Percentiles rank a stretch among this genome's conserved stretches.
These are phyloP conservation scores for Eospalax fontanierii DNA, from an alignment of 2,797 vertebrate species.

Conservation along the genomic window DNA sequence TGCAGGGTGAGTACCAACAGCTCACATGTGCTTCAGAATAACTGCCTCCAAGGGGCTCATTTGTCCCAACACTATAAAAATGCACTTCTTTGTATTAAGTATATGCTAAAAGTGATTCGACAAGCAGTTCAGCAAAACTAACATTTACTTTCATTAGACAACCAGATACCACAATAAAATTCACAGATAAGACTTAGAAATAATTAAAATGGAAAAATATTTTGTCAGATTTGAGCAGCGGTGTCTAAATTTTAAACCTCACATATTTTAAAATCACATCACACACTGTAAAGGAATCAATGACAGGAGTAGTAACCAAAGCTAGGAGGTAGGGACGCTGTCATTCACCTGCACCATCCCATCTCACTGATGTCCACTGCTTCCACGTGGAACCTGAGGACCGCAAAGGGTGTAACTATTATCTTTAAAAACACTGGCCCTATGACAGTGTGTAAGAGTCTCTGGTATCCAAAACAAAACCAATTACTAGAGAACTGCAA, in stretches of 20 bases:
- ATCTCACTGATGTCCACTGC: neutral
- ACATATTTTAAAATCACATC: neutral
- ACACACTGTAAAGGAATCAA: neutral
- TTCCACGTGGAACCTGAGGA: neutral
- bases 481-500: neutral
- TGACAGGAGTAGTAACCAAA: neutral
- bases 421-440: neutral
- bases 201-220: slow-evolving; percentile 22
- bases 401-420: neutral
- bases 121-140: too few relatives aligned
- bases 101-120: too few relatives aligned
- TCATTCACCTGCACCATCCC: neutral
- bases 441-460: neutral
- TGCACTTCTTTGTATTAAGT: too few relatives aligned
- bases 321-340: neutral
- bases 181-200: slow-evolving; percentile 42
- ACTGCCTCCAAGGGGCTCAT: too few relatives aligned
- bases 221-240: slow-evolving; percentile 1
- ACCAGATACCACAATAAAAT: slow-evolving; percentile 49
- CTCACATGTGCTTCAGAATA: too few relatives aligned
- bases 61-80: too few relatives aligned
- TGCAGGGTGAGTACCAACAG: too few relatives aligned
- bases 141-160: too few relatives aligned
- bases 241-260: too few relatives aligned
- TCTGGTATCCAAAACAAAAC: neutral